Evolutionary conservation across 1,140 invertebrate species (phyloP), one percentile per base, ranked within the genome.

Genomic region (Anthonomus grandis): DNA sequence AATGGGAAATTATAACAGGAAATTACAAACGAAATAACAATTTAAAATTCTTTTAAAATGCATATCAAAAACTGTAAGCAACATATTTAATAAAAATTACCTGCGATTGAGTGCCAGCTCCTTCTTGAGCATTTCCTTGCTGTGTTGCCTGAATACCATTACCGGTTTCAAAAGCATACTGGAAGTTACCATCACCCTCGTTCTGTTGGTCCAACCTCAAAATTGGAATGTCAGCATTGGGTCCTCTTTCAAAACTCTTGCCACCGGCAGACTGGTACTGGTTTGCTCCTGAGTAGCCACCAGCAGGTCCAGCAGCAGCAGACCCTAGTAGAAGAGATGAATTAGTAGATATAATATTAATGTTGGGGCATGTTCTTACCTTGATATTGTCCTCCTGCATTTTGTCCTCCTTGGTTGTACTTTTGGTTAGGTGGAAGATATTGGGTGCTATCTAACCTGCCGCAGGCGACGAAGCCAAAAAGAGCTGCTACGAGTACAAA

Each of bases 91-190:
- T 5, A 9, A 1, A 22, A 25, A 15, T 48, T 45, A 58, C 56
- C 49, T 46, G 75, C 57, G 9, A 78, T 27, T 78, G 69, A 70
- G 83, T 86, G 10, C 84, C 85, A 60, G 83, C 83, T 62, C 85
- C 83, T 64, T 84, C 84, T 18, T 84, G 84, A 21, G 75, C 78
- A 64, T 66, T 66, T 37, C 83, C 82, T 38, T 70, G 69, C 59
- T 83, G 81, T 57, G 83, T 70, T 12, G 74, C 77, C 2, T 70
- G 53, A 48, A 83, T 84, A 8, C 81, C 81, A 58, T 84, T 82
- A 4, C 72, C 79, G 6, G 79, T 82, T 66, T 83, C 80, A 62
- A 76, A 83, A 22, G 76, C 75, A 68, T 78, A 80, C 58, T 77
- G 74, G 69, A 78, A 80, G 38, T 75, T 75, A 44, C 61, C 61